These are phyloP conservation scores for Micrasema longulum DNA, from an alignment of 1,140 invertebrate genomes.

Conservation along the genomic window DNA sequence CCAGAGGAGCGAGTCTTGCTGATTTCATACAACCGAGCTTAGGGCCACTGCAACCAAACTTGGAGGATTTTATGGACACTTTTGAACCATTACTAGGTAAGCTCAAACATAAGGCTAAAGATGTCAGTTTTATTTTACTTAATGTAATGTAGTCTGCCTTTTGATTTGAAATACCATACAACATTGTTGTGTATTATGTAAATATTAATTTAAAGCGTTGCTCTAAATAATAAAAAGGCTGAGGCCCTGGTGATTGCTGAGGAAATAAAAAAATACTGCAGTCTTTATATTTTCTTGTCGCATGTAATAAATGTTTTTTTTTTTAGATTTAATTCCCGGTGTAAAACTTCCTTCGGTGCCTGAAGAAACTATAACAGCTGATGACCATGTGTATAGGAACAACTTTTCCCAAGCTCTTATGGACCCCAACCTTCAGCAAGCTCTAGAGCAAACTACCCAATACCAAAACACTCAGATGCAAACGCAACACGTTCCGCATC, in stretches of 20 bases:
- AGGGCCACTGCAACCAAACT: slow-evolving; percentile 94
- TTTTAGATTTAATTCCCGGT: slow-evolving; percentile 70
- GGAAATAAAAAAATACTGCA: too few species aligned
- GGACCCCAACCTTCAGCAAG: slow-evolving; percentile 44
- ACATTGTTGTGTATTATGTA: too few species aligned
- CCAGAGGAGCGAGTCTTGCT: slow-evolving; percentile 74
- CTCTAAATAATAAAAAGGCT: too few species aligned
- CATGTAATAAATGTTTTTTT: slow-evolving; percentile 3
- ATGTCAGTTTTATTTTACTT: too few species aligned
- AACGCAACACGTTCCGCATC: slow-evolving; percentile 60
- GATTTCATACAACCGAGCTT: slow-evolving; percentile 99
- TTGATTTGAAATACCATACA: too few species aligned
- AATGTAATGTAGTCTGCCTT: too few species aligned
- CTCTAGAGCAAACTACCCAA: slow-evolving; percentile 49
- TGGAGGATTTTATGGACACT: slow-evolving; percentile 96
- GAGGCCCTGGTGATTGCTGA: too few species aligned
- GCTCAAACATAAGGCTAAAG: slow-evolving; percentile 24
- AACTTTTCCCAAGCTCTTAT: slow-evolving; percentile 44
- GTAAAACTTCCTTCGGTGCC: slow-evolving; percentile 74
- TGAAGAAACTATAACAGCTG: slow-evolving; percentile 67
- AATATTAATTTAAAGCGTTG: too few species aligned
- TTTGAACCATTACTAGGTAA: slow-evolving; percentile 86
- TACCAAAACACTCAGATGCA: slow-evolving; percentile 54
- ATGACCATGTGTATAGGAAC: slow-evolving; percentile 50
- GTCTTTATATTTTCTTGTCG: too few species aligned